Base-by-base conservation (phyloP, 1,140 invertebrate species). In the Drosophila pruinosa region DNA sequence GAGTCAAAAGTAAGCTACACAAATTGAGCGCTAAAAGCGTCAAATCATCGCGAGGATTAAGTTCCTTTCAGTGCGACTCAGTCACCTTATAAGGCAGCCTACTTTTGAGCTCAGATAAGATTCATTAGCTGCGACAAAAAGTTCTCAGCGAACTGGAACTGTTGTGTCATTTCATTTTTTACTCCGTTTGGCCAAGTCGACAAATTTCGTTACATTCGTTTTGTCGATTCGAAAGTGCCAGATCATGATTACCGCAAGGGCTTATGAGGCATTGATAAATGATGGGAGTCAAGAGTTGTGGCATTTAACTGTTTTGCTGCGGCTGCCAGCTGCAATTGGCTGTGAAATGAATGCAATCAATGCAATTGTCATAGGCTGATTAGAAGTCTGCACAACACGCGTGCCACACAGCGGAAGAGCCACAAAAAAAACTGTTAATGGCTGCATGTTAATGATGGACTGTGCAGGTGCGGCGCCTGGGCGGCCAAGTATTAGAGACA, bases 11-110 rank as follows among this genome's bases (percentile, higher is more conserved):
- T n/a, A n/a, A 47, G 22, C 54, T 73, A 57, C 39, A 75, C 62
- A 76, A 82, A 70, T 58, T 70, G 41, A 39, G 26, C 39, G 59
- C 19, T 74, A 71, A 85, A 85, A 86, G 48, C 64, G 77, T 75
- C 80, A 81, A 76, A 77, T 85, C 80, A 86, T 85, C 77, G 61
- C 38, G 38, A 63, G 77, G 73, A 80, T 85, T 86, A 75, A 68
- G 69, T 34, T 31, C 56, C 26, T 38, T 26, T 31, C 28, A 14
- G 3, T 7, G 21, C 2, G 22, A 19, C 14, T 34, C 19, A 12
- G n/a, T 52, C 15, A 36, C 36, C 61, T 56, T 48, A 31, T 22
- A 39, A 39, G 43, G 57, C 58, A 68, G 48, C 48, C 48, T 26
- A 63, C 28, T 54, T 61, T 43, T 12, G 47, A 14, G 39, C 19